These are phyloP conservation scores for Phyllotis vaccarum DNA, from an alignment of 2,797 vertebrate species.

Conservation along the genomic window DNA sequence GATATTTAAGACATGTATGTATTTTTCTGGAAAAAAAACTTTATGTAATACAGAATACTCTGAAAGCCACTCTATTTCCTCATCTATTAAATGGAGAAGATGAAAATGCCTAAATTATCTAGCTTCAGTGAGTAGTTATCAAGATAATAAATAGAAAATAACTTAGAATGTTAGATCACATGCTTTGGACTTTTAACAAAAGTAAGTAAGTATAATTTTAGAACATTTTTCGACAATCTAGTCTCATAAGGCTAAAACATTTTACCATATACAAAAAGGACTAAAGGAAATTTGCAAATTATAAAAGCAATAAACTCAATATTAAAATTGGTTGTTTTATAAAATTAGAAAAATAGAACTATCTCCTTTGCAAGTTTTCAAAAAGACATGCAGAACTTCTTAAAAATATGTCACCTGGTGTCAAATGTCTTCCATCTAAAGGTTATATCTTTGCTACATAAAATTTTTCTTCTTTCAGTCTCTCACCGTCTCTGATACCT, in stretches of 20 bases:
- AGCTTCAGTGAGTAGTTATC: background rate
- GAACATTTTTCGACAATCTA: background rate
- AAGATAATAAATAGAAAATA: background rate
- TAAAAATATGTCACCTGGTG: background rate
- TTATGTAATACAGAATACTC: background rate
- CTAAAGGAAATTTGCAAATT: conserved; percentile 30
- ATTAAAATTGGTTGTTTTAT: conserved; percentile 45
- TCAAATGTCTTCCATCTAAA: background rate
- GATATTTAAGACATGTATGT: background rate
- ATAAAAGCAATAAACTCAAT: background rate
- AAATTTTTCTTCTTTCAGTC: conserved; percentile 3
- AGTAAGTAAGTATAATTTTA: background rate
- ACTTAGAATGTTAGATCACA: background rate
- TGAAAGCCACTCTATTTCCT: conserved; percentile 37
- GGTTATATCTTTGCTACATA: background rate
- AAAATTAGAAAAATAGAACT: background rate
- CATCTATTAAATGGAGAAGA: background rate
- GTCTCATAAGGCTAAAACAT: background rate
- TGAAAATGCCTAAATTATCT: background rate
- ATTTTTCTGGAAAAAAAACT: background rate
- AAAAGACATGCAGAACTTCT: background rate
- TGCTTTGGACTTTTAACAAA: background rate
- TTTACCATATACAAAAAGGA: background rate
- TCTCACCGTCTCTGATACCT: conserved; percentile 13
- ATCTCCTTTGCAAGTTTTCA: background rate